A percentile compares a stretch with the other conserved stretches of the same genome.
phyloP scores from a whole-genome alignment of 2,113 vertebrate genomes.

The Archilochus colubris region DNA sequence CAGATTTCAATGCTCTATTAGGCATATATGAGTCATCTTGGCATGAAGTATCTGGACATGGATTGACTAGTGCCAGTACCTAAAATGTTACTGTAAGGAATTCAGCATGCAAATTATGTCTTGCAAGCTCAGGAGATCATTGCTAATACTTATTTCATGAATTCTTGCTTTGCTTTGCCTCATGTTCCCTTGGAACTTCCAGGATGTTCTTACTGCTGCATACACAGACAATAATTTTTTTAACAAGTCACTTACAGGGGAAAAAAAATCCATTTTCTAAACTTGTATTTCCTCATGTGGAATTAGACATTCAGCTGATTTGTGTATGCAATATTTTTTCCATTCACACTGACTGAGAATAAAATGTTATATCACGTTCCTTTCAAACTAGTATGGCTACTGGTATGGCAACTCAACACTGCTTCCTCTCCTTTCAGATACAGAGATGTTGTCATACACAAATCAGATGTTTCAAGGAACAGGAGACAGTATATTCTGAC shows the following conservation, averaged over 20 bases:
- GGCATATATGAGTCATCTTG: not conserved
- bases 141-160: not conserved
- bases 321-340: not conserved
- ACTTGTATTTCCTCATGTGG: not conserved
- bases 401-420: not conserved
- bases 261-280: not conserved
- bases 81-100: not conserved
- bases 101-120: not conserved
- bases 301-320: not conserved
- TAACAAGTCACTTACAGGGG: not conserved
- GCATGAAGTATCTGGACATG: not conserved
- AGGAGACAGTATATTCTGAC: not conserved
- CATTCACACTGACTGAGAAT: not conserved
- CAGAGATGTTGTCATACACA: not conserved
- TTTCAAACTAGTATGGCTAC: not conserved
- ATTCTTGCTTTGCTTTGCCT: not conserved
- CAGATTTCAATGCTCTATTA: not conserved
- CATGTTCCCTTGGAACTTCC: not conserved
- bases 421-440: not conserved
- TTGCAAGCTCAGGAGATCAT: not conserved
- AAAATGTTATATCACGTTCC: fast-evolving
- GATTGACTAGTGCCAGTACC: not conserved
- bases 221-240: not conserved
- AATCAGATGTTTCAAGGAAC: not conserved
- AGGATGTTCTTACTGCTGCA: not conserved